phyloP scores from a whole-genome alignment of 1,140 invertebrate genomes.

The Sitodiplosis mosellana region DNA sequence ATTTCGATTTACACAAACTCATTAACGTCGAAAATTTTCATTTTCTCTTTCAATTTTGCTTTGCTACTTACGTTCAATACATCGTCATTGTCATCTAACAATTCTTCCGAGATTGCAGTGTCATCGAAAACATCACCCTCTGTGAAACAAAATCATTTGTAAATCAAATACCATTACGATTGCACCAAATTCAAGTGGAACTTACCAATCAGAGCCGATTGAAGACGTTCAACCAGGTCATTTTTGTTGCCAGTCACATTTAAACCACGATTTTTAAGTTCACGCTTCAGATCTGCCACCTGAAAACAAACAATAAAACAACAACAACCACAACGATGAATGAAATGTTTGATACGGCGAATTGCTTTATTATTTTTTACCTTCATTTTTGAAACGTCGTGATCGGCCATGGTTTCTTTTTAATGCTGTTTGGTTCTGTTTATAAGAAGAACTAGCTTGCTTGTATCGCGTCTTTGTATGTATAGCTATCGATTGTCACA shows the following conservation, averaged over 20 bases:
- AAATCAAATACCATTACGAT: conserved; percentile 25
- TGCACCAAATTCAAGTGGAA: conserved; percentile 1
- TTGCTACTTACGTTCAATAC: conserved; percentile 7
- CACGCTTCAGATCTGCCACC: conserved; percentile 60
- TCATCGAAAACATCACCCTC: conserved; percentile 34
- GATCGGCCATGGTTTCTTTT: conserved; percentile 18
- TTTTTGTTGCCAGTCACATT: conserved; percentile 58
- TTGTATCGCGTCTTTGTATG: no score
- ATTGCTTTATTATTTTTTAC: conserved; percentile 9
- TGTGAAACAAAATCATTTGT: conserved; percentile 28
- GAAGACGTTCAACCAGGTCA: conserved; percentile 55
- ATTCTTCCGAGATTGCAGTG: conserved; percentile 25
- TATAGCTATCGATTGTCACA: no score
- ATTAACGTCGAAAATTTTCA: background rate
- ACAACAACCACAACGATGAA: background rate
- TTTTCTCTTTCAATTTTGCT: background rate
- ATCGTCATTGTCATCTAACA: conserved; percentile 15
- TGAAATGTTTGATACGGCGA: background rate
- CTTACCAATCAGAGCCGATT: conserved; percentile 38
- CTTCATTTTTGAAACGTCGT: conserved; percentile 24
- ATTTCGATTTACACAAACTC: conserved; percentile 1
- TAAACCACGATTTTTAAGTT: conserved; percentile 57
- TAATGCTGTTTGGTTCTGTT: no score
- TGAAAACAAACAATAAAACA: conserved; percentile 16
- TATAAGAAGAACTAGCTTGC: no score